Base-by-base conservation (phyloP, 2,888 invertebrate species). In the Lycia hirtaria region DNA sequence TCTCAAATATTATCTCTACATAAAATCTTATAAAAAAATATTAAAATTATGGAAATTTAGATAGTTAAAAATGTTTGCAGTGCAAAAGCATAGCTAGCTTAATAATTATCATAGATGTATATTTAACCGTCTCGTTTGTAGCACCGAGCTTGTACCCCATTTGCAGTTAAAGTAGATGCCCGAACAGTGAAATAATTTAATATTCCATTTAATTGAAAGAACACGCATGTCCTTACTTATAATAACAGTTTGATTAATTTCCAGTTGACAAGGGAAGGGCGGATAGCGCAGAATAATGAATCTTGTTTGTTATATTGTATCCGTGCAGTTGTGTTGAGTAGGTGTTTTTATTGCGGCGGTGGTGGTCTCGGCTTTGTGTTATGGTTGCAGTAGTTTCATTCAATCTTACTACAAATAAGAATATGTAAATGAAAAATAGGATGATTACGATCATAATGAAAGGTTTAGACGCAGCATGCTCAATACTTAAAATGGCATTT, bases 241-340 rank as follows among this genome's bases (percentile, higher is more conserved):
- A 49, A 50, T 44, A 59, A 53, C 56, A 40, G 26, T 44, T 48
- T 55, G 59, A 62, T 62, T 58, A 64, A 67, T 64, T 59, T 33
- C 24, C 56, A 61, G 38, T 51, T 62, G 55, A 67, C 67, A 59
- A 60, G 64, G 45, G 62, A 67, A 62, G 41, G 67, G 67, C 66
- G 64, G 60, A 51, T 17, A 17, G 57, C 44, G 26, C 12, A 17
- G 50, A 32, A 30, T 58, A 55, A 62, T 59, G 60, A 62, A 57
- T 53, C 59, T 59, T 43, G 54, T 48, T 48, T 32, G 40, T 32
- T 22, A 45, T 15, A 52, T 51, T 50, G 52, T 62, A 43, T 55
- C 32, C 15, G 55, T 32, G 32, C 22, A 52, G 40, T 37, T 15
- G 22, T 19, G 40, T 37, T 22, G 37, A 17, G 28, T 33, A 15